phyloP scores from a whole-genome alignment of 2,888 invertebrate species.

The Apamea sordens region DNA sequence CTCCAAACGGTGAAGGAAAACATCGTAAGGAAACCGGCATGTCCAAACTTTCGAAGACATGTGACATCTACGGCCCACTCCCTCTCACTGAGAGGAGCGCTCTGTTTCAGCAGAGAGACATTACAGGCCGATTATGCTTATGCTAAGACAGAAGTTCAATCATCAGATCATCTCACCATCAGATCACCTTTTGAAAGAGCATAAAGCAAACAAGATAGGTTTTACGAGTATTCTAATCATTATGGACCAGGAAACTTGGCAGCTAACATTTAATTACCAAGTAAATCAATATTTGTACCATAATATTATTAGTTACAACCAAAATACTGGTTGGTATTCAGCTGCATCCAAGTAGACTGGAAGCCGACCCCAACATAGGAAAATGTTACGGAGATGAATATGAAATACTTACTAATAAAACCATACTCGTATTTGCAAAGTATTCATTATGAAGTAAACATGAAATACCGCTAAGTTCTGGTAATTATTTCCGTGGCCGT shows the following conservation, averaged over 20 bases:
- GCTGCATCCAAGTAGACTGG: background rate
- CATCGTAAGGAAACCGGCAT: too few species aligned
- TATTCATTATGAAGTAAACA: background rate
- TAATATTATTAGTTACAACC: background rate
- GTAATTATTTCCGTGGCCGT: constrained; percentile 12
- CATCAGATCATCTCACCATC: too few species aligned
- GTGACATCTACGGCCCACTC: background rate
- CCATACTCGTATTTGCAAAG: background rate
- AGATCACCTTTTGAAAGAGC: too few species aligned
- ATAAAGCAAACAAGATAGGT: background rate
- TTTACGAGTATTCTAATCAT: background rate
- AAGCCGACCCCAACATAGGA: background rate
- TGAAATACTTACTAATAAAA: background rate
- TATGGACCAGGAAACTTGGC: background rate
- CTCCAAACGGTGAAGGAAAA: too few species aligned
- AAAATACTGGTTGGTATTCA: background rate
- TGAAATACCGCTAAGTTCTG: too few species aligned
- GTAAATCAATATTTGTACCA: background rate
- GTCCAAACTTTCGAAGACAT: background rate
- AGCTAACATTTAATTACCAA: background rate
- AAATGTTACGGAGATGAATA: background rate
- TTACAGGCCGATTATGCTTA: background rate
- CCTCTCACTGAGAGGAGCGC: background rate
- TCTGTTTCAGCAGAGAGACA: background rate
- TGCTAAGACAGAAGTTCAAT: background rate